Evolutionary conservation across 1,140 invertebrate genomes (phyloP), one percentile per base, ranked within the genome.

Genomic region (Zaprionus tsacasi): DNA sequence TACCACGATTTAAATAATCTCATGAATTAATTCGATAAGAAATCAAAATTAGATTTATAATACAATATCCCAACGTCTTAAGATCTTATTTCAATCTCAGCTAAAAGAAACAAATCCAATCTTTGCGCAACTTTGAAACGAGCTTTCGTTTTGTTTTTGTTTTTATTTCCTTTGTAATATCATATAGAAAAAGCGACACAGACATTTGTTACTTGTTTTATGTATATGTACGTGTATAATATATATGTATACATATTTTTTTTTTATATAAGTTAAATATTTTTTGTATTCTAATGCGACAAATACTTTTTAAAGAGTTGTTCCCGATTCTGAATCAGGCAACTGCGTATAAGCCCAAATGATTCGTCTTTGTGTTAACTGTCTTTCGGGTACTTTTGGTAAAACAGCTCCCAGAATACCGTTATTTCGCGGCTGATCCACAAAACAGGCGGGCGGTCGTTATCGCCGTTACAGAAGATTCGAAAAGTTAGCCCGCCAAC

Each of bases 181-280:
- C 71, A 66, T 83, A 73, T 83, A 83, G 81, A 83, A 83, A 83
- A 83, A 83, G 81, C 81, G 81, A 83, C 81, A 83, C 77, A 78
- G 77, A 74, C 70, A 77, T 74, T 73, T 73, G 38, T 55, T 58
- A 40, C 27, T 15, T 67, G 70, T 65, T 76, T 57, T 30, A 55
- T 50, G 33, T 57, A 36, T 43, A 66, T 56, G n/a, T 64, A 48
- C 21, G 30, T 64, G 40, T 59, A 40, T 74, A 45, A 69, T 79
- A 45, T 79, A 45, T 66, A 59, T 56, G 27, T 71, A 65, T 65
- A 73, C 40, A 35, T 65, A 66, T 70, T 27, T 38, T 27, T 38
- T 27, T 59, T 40, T 67, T 67, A 48, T 33, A 33, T 25, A 25
- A 21, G 11, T 50, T 50, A 3, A 50, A 25, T 50, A 50, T 21